phyloP scores from a whole-genome alignment of 2,888 invertebrate genomes.

The Tinea semifulvella region DNA sequence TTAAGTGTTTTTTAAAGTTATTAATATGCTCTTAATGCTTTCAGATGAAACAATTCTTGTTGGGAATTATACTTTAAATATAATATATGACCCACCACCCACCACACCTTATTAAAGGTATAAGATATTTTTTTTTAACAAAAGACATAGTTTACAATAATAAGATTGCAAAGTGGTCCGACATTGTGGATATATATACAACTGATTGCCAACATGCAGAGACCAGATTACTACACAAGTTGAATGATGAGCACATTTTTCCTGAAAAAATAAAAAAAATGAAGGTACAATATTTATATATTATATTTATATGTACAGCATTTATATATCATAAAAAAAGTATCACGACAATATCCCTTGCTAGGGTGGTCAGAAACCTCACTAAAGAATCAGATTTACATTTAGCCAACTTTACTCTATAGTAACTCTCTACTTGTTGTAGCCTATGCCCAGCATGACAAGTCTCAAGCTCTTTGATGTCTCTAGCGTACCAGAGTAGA shows the following conservation, averaged over 20 bases:
- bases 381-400: too few relatives aligned
- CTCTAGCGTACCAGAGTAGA: too few relatives aligned
- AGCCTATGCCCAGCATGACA: too few relatives aligned
- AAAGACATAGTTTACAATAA: conserved; percentile 9
- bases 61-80: neutral
- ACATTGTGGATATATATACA: conserved; percentile 13
- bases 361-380: too few relatives aligned
- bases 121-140: neutral
- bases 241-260: conserved; percentile 12
- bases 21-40: too few relatives aligned
- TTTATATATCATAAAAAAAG: too few relatives aligned
- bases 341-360: too few relatives aligned
- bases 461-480: too few relatives aligned
- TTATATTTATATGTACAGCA: neutral
- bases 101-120: neutral
- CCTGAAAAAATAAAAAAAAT: conserved; percentile 4
- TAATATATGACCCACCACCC: neutral
- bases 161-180: conserved; percentile 2
- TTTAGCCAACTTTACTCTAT: too few relatives aligned
- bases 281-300: neutral
- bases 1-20: too few relatives aligned
- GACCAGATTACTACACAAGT: conserved; percentile 9
- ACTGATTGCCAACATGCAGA: conserved; percentile 10
- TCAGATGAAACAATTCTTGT: neutral
- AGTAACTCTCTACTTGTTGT: too few relatives aligned